phyloP scores from a whole-genome alignment of 2,888 invertebrate genomes.

The Lithosia quadra region DNA sequence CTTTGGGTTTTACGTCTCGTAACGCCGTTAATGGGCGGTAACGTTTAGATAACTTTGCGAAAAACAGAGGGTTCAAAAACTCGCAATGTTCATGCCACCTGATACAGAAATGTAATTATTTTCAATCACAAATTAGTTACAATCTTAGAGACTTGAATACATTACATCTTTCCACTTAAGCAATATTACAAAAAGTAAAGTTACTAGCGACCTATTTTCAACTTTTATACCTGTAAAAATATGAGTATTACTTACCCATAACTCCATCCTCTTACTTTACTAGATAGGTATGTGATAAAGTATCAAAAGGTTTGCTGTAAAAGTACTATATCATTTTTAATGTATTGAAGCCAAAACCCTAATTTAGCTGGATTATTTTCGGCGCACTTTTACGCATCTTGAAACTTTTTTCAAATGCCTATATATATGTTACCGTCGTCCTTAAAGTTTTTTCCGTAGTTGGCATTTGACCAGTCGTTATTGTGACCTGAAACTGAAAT shows the following conservation, averaged over 20 bases:
- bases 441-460: background rate
- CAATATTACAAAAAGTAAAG: slow-evolving; percentile 26
- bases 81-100: background rate
- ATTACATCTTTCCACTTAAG: slow-evolving; percentile 16
- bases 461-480: background rate
- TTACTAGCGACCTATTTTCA: slow-evolving; percentile 23
- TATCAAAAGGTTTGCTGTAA: background rate
- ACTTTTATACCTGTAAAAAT: slow-evolving; percentile 26
- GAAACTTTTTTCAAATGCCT: background rate
- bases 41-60: background rate
- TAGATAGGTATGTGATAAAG: background rate
- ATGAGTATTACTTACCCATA: slow-evolving; percentile 12
- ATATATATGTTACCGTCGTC: background rate
- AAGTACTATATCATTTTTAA: background rate
- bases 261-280: background rate
- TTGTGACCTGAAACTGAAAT: background rate
- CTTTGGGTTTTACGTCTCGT: slow-evolving; percentile 4
- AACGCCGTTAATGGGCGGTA: slow-evolving; percentile 1
- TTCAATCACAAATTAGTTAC: too few relatives aligned
- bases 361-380: background rate
- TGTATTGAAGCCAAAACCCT: background rate
- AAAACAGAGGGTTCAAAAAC: background rate
- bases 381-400: background rate
- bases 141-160: too few relatives aligned
- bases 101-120: background rate